phyloP scores from a whole-genome alignment of 35 echinoderm and acorn worm genomes.

The Diadema setosum region DNA sequence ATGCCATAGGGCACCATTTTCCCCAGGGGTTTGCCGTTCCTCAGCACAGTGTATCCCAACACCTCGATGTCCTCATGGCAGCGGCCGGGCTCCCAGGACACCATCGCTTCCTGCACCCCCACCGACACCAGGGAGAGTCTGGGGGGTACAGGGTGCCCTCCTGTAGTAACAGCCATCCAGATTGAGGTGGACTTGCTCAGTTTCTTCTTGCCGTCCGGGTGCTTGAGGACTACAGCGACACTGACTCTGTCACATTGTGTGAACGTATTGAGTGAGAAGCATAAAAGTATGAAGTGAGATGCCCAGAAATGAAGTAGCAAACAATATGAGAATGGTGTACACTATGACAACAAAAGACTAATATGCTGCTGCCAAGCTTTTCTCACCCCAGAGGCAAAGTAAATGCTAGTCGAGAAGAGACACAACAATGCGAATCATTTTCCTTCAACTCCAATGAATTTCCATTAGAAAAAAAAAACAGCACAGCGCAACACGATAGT shows the following conservation, averaged over 20 bases:
- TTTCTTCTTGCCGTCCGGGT: constrained; percentile 24
- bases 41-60: constrained; percentile 37
- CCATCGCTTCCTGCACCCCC: constrained; percentile 34
- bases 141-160: constrained; percentile 49
- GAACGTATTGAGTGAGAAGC: no score
- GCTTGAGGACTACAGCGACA: constrained; percentile 32
- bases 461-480: no score
- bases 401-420: no score
- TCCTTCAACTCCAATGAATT: no score
- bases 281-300: no score
- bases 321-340: no score
- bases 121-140: constrained; percentile 10
- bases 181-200: constrained; percentile 4
- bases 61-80: constrained; percentile 65
- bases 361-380: no score
- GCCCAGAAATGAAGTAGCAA: no score
- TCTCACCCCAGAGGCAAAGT: no score
- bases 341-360: no score
- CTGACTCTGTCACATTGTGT: constrained; percentile 1
- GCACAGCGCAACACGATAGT: no score
- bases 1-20: constrained; percentile 17
- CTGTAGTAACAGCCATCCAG: constrained; percentile 8
- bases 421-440: no score
- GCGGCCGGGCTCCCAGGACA: constrained; percentile 37
- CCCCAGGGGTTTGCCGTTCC: constrained; percentile 17